Conservation (phyloP, 2,113 vertebrate species). For the Melanerpes formicivorus region DNA sequence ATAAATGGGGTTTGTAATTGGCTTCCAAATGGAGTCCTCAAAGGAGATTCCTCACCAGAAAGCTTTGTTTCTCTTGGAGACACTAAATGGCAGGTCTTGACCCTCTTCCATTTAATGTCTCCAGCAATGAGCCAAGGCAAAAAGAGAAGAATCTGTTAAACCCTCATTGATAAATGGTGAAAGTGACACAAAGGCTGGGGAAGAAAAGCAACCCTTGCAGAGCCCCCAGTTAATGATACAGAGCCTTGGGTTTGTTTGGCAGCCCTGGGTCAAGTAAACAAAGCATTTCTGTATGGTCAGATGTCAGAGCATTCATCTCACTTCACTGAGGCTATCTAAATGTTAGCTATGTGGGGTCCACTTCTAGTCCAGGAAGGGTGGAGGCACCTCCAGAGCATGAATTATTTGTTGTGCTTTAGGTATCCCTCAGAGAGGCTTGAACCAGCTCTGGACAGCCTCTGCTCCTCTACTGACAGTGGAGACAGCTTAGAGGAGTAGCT, state of each 20-base stretch:
- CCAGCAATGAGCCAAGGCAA: not conserved
- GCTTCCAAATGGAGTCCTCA: not conserved
- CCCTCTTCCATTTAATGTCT: not conserved
- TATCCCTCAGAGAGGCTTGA: not conserved
- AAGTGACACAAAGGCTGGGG: not conserved
- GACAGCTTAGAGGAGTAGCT: not conserved
- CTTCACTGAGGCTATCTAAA: not conserved
- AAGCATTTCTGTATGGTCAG: accelerated
- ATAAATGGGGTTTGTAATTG: not conserved
- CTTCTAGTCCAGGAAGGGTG: not conserved
- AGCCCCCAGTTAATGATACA: not conserved
- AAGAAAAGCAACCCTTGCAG: not conserved
- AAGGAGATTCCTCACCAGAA: not conserved
- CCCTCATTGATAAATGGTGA: not conserved
- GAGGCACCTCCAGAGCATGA: not conserved
- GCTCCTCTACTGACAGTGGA: not conserved
- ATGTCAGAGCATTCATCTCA: not conserved
- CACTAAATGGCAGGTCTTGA: not conserved
- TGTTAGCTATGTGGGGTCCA: not conserved
- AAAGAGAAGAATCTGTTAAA: not conserved
- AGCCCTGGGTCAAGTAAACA: not conserved
- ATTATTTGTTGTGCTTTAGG: not conserved
- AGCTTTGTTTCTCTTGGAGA: not conserved
- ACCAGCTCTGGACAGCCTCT: not conserved
- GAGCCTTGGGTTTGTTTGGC: not conserved